A percentile compares a stretch with the other conserved stretches of the same genome.
Conservation (phyloP, 2,888 invertebrate genomes). For the Lutraria lutraria region DNA sequence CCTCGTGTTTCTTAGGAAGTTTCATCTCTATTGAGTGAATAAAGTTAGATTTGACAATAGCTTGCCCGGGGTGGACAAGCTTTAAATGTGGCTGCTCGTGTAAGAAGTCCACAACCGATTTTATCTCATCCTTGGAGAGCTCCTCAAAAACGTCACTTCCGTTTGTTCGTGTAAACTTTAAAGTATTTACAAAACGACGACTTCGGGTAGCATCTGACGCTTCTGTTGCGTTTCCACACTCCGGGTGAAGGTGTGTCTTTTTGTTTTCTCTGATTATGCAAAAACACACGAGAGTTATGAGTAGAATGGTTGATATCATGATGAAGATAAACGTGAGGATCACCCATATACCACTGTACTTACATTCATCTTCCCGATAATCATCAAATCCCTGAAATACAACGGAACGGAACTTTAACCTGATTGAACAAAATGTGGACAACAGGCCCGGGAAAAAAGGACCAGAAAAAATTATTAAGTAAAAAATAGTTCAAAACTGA, state of each 20-base stretch:
- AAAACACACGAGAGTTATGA: constrained; percentile 48
- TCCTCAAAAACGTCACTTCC: constrained; percentile 77
- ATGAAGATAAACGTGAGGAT: constrained; percentile 57
- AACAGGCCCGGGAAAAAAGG: no score
- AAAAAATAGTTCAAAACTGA: no score
- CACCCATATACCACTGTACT: constrained; percentile 48
- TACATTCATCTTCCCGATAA: constrained; percentile 17
- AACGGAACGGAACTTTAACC: no score
- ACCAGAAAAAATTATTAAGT: no score
- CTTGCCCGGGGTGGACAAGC: constrained; percentile 69
- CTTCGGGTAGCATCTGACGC: constrained; percentile 25
- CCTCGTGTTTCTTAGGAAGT: constrained; percentile 74
- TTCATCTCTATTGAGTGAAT: constrained; percentile 81
- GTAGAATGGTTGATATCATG: constrained; percentile 49
- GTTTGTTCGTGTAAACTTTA: constrained; percentile 49
- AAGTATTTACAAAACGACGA: constrained; percentile 17
- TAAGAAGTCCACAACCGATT: constrained; percentile 73
- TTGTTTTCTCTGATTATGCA: constrained; percentile 41
- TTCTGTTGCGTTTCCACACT: neutral
- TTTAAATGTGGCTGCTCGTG: constrained; percentile 65
- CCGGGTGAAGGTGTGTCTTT: neutral
- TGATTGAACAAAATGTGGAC: no score
- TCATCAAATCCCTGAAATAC: constrained; percentile 29
- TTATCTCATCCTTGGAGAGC: constrained; percentile 74
- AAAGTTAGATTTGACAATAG: constrained; percentile 75